Percentiles rank a stretch among this genome's conserved stretches.
These are phyloP conservation scores for Eilema sororculum DNA, from an alignment of 2,888 invertebrate genomes.

Conservation along the genomic window DNA sequence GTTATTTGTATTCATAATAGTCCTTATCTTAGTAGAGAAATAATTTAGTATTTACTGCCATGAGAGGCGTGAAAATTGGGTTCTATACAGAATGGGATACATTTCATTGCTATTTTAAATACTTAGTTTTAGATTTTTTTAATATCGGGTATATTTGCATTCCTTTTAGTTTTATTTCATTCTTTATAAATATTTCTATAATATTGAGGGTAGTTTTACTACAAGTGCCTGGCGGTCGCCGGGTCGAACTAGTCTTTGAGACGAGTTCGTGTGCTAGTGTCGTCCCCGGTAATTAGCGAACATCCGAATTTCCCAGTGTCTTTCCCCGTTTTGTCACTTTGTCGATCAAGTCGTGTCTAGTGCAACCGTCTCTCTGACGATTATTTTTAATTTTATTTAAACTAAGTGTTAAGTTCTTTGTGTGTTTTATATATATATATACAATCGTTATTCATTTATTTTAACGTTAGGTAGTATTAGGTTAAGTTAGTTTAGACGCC, in stretches of 20 bases:
- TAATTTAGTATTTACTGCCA: no score
- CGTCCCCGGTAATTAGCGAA: constrained; percentile 56
- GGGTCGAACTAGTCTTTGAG: constrained; percentile 68
- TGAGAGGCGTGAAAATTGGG: no score
- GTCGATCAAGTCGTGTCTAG: constrained; percentile 36
- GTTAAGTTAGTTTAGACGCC: constrained; percentile 64
- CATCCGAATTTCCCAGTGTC: constrained; percentile 49
- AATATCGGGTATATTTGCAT: constrained; percentile 32
- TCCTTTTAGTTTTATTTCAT: not conserved
- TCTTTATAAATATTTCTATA: constrained; percentile 1
- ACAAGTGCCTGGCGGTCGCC: constrained; percentile 29
- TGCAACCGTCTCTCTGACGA: constrained; percentile 63
- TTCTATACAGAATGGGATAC: no score
- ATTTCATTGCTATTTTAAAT: no score
- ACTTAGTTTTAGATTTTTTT: no score
- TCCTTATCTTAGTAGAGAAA: not conserved
- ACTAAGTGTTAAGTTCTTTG: constrained; percentile 54
- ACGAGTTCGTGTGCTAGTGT: constrained; percentile 64
- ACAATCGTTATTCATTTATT: constrained; percentile 56
- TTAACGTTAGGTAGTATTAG: constrained; percentile 55
- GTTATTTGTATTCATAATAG: not conserved
- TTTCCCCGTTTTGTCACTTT: constrained; percentile 37
- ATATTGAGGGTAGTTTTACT: constrained; percentile 61
- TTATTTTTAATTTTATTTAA: constrained; percentile 51
- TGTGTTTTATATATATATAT: constrained; percentile 47